Percentiles rank a stretch among this genome's conserved stretches.
phyloP scores from a whole-genome alignment of 2,888 invertebrate genomes.

The Napeogenes sylphis region DNA sequence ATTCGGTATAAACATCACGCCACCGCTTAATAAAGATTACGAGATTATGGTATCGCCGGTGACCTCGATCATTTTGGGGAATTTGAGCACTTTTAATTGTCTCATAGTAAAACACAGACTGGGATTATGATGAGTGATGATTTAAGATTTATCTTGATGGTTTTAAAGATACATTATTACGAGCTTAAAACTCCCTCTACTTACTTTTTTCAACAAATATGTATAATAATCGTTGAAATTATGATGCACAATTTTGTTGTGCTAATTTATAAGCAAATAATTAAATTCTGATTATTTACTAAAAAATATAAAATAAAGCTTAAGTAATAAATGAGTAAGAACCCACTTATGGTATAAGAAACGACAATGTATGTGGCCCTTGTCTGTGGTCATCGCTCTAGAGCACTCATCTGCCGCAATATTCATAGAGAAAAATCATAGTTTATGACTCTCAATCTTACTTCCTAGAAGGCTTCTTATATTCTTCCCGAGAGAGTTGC shows the following conservation, averaged over 20 bases:
- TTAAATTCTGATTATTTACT: no score
- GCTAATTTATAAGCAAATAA: no score
- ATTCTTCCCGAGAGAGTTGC: constrained; percentile 39
- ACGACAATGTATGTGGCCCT: constrained; percentile 45
- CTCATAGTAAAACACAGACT: not conserved
- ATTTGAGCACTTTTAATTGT: constrained; percentile 6
- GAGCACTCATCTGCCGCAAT: constrained; percentile 58
- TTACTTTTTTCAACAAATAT: no score
- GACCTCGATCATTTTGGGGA: constrained; percentile 11
- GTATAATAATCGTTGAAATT: no score
- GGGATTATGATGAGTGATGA: not conserved
- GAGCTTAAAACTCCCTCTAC: no score
- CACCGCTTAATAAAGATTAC: constrained; percentile 50
- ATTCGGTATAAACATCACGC: constrained; percentile 43
- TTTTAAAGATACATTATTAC: no score
- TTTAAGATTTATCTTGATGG: not conserved
- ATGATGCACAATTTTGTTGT: no score
- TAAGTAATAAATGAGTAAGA: constrained; percentile 7
- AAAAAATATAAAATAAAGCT: no score
- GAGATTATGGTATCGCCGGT: constrained; percentile 30
- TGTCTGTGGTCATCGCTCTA: constrained; percentile 43
- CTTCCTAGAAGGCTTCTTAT: constrained; percentile 60
- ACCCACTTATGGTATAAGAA: constrained; percentile 30
- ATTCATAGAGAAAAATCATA: constrained; percentile 70
- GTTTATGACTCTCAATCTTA: constrained; percentile 67